Percentiles rank a stretch among this genome's conserved stretches.
phyloP scores from a whole-genome alignment of 1,140 invertebrate species.

The Goniozus legneri region DNA sequence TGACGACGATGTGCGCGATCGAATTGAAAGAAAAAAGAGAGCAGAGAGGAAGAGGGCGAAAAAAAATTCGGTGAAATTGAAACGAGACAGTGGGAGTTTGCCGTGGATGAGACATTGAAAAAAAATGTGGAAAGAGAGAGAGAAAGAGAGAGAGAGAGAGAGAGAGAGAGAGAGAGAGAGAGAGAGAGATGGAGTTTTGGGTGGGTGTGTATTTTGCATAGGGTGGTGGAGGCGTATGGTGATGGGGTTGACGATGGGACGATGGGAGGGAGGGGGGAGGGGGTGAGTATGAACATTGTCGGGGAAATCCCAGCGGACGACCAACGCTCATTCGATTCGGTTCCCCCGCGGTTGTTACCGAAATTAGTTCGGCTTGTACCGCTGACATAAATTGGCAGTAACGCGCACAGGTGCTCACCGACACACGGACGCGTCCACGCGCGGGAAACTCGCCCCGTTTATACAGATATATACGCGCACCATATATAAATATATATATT shows the following conservation, averaged over 20 bases:
- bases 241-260: background rate
- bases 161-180: slow-evolving; percentile 5
- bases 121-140: background rate
- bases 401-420: slow-evolving; percentile 33
- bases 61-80: background rate
- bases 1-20: too few relatives aligned
- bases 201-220: too few relatives aligned
- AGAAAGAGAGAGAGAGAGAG: slow-evolving; percentile 2
- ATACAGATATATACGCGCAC: background rate
- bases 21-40: slow-evolving; percentile 9
- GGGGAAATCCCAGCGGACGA: slow-evolving; percentile 39
- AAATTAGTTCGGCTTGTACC: slow-evolving; percentile 52
- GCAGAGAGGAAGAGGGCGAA: slow-evolving; percentile 10
- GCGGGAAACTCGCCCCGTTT: background rate
- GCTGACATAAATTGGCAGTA: slow-evolving; percentile 51
- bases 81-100: background rate
- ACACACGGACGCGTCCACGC: slow-evolving; percentile 16
- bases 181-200: background rate
- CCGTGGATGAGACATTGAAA: background rate
- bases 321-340: slow-evolving; percentile 39
- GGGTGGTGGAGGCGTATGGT: slow-evolving; percentile 3
- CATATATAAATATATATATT: too few relatives aligned
- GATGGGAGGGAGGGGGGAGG: background rate
- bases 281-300: slow-evolving; percentile 1
- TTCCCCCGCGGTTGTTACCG: slow-evolving; percentile 50